Base-by-base conservation (phyloP, 2,113 vertebrate species). In the Pheucticus melanocephalus region DNA sequence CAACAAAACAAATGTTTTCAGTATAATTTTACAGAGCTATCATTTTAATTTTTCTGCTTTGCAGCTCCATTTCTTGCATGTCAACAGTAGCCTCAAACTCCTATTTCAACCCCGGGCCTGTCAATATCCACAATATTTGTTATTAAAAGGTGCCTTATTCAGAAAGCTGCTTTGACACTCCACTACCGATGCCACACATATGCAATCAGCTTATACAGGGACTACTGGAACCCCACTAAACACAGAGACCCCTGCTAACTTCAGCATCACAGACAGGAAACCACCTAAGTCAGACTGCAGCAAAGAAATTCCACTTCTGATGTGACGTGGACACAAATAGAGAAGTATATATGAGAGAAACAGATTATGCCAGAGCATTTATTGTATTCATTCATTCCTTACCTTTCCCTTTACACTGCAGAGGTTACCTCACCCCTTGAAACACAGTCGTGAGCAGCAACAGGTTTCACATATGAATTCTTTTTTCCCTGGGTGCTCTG, bases 181-280 rank as follows among this genome's bases (percentile, higher is more conserved):
- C 8, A 3, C 18, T 50, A 37, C 44, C 15, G 39, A 64, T 11
- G 39, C n/a, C 0, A 2, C 0, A 0, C 0, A 0, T 4, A 78
- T 7, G 12, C 73, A 82, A 19, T 6, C 35, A 50, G 53, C 9
- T 37, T 33, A 60, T 31, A 53, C 1, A 2, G 51, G 31, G 25
- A 53, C 42, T 60, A 14, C 15, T 21, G 57, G 75, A 64, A 70
- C 37, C 44, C 57, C 65, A 54, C 54, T 40, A 9, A 68, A 66
- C 39, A 54, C 48, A 35, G 17, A 48, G 11, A 40, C 51, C 25
- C 47, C 72, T 31, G 56, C 28, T 75, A 81, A 82, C 81, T 81
- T 80, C 56, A 92, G 70, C 56, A 56, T 9, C 0, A 0, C 79
- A 59, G 77, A 21, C 79, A 66, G 51, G 47, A 80, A 86, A 70